These are phyloP conservation scores for Stichodactyla helianthus DNA, from an alignment of 64 coral and sea anemone genomes.

Conservation along the genomic window DNA sequence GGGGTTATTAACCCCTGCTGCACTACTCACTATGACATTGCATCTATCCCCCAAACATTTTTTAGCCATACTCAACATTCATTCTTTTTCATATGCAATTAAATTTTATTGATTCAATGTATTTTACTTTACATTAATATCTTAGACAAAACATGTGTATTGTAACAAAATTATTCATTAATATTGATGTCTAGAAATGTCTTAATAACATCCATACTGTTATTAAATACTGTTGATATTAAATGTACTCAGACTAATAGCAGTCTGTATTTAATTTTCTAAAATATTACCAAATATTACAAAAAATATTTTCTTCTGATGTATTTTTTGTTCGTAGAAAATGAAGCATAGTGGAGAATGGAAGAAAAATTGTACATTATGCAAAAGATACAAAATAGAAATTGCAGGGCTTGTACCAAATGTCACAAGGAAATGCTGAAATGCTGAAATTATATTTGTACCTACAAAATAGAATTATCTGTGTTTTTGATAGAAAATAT, in stretches of 20 bases:
- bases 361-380: neutral
- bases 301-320: neutral
- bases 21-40: too few species aligned
- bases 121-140: too few species aligned
- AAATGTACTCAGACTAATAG: neutral
- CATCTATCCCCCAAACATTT: too few species aligned
- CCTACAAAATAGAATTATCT: neutral
- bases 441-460: neutral
- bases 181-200: neutral
- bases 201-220: neutral
- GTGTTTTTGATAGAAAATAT: neutral
- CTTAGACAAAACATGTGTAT: too few species aligned
- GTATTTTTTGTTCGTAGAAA: neutral
- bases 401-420: neutral
- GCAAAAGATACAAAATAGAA: neutral
- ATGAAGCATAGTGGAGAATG: neutral
- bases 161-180: neutral
- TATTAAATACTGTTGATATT: neutral
- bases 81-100: too few species aligned
- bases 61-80: too few species aligned
- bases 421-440: neutral
- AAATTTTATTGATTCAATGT: too few species aligned
- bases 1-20: too few species aligned
- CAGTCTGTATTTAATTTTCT: neutral
- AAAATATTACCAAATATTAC: neutral